Evolutionary conservation across 2,113 vertebrate genomes (phyloP), one percentile per base, ranked within the genome.

Genomic region (Gobiocypris rarus): DNA sequence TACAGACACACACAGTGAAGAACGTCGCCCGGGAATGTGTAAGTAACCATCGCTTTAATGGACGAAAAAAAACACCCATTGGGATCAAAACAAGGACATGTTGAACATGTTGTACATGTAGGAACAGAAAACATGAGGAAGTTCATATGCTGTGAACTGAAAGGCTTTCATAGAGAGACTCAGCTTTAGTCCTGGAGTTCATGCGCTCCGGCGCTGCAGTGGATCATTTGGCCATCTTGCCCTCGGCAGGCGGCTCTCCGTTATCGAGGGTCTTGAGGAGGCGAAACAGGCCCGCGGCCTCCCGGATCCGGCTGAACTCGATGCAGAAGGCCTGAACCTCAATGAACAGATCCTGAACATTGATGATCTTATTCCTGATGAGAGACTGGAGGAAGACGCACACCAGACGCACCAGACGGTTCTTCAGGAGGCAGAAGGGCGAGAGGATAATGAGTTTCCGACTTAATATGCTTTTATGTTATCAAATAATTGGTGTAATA

Each of bases 261-360:
- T 97, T 99, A 89, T 99, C 98, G 78, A 99, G 90, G 14, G 98
- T 99, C 93, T 99, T 99, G 87, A 99, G 93, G 85, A 99, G 91
- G 41, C 98, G 94, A 91, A 99, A 99, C 2, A 99, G 96, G 7
- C 98, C 98, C 13, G 98, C 98, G 0, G 98, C 98, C 84, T 99
- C 98, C 1, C 98, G 95, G 88, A 99, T 99, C 83, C 98, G 96
- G 86, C 98, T 99, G 94, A 99, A 99, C 89, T 99, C 98, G 1
- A 99, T 99, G 77, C 98, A 99, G 91, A 99, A 99, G 0, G 98
- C 98, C 92, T 99, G 98, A 1, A 99, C 98, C 91, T 99, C 98
- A 90, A 99, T 99, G 90, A 99, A 99, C 71, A 99, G 96, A 93
- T 99, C 98, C 95, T 99, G 98, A 9, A 99, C 98, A 11, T 99